Evolutionary conservation across 2,888 invertebrate species (phyloP), one percentile per base, ranked within the genome.

Genomic region (Anaspis maculata): DNA sequence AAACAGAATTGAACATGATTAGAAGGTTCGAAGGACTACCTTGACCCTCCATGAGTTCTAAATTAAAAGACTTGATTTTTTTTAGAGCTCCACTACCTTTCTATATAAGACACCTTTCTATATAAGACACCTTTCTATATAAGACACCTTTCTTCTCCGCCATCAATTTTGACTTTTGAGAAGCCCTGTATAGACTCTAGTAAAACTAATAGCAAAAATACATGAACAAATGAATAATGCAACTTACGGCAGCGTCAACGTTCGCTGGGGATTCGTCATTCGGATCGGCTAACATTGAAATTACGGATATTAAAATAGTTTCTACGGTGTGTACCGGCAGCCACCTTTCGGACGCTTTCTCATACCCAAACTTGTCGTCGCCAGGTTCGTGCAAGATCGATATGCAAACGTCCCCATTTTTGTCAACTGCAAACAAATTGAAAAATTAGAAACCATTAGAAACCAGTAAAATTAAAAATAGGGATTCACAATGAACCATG

Each of bases 221-320:
- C n/a, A n/a, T n/a, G n/a, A n/a, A n/a, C n/a, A n/a, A n/a, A n/a
- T 27, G 4, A n/a, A 13, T 12, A 15, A 13, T 15, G 37, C 28
- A 29, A 77, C 85, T 78, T 71, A 92, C 91, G 62, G 96, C 96
- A 65, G 97, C 96, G 77, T 97, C 97, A 56, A 97, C 95, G 73
- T 97, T 97, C 59, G 97, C 97, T 49, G 96, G 96, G 66, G 94
- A 95, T 72, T 97, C 96, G 67, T 95, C 96, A 66, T 97, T 97
- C 44, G 97, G 97, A 74, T 97, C 96, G 48, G 96, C 94, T 64
- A 97, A 75, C 96, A 97, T 95, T 62, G 96, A 96, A 71, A 97
- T 97, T 64, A 97, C 97, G 67, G 94, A 95, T 74, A 95, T 90
- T 68, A 97, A 79, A 66, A 97, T 97, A 49, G 96, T 96, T 74